These are phyloP conservation scores for Bradypus variegatus DNA, from an alignment of 2,797 vertebrate species.

Conservation along the genomic window DNA sequence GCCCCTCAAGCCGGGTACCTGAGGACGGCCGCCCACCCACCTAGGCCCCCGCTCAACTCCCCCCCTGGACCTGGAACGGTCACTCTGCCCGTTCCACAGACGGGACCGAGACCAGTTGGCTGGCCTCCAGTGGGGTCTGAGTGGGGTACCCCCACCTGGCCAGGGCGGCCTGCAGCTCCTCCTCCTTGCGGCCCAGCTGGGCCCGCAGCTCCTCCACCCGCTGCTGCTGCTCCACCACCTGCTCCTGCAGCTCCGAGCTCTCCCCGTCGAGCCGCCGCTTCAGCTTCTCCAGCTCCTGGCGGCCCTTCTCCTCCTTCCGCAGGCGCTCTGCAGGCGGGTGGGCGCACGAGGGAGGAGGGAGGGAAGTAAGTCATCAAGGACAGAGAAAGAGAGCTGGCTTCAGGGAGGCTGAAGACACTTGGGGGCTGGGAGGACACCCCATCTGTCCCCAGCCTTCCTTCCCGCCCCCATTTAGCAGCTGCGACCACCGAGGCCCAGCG, in stretches of 20 bases:
- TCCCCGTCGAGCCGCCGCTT: conserved; percentile 86
- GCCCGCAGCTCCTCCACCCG: conserved; percentile 79
- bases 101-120: neutral
- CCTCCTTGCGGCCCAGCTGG: conserved; percentile 85
- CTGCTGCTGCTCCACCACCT: conserved; percentile 83
- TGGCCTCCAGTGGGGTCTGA: too few relatives aligned
- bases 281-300: conserved; percentile 89
- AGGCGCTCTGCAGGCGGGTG: conserved; percentile 79
- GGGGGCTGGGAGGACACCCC: neutral
- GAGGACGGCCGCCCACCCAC: neutral
- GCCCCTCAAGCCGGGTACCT: too few relatives aligned
- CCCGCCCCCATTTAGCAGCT: neutral
- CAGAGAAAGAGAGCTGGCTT: neutral
- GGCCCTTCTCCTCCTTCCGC: conserved; percentile 90
- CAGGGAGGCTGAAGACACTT: neutral
- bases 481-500: neutral
- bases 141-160: conserved; percentile 69
- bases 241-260: conserved; percentile 86
- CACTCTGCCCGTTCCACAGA: too few relatives aligned
- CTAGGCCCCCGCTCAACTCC: too few relatives aligned
- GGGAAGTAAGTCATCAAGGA: neutral
- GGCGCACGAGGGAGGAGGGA: too few relatives aligned
- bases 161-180: conserved; percentile 86
- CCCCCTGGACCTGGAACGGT: too few relatives aligned
- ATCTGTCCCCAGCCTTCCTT: neutral